Conservation (phyloP, 2,888 invertebrate genomes). For the Agrilus cyanescens region DNA sequence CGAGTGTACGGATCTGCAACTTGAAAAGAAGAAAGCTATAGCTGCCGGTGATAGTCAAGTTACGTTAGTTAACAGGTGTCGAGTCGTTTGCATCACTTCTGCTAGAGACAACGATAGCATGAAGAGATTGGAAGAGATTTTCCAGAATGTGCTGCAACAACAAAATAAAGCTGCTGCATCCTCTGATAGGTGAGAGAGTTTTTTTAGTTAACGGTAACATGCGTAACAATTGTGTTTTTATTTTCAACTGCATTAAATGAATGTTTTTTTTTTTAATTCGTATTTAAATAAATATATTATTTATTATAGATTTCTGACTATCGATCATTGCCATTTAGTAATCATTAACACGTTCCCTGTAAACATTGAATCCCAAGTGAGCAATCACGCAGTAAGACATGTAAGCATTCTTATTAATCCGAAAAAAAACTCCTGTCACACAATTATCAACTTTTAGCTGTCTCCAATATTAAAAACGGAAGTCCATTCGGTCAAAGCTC, state of each 20-base stretch:
- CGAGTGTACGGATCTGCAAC: constrained; percentile 68
- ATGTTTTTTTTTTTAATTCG: too few species aligned
- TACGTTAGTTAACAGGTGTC: constrained; percentile 46
- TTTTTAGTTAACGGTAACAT: constrained; percentile 6
- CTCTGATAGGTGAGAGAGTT: constrained; percentile 43
- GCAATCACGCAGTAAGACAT: constrained; percentile 56
- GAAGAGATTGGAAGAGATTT: constrained; percentile 76
- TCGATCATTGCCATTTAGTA: constrained; percentile 82
- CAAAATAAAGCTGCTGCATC: constrained; percentile 61
- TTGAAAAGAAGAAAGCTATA: constrained; percentile 39
- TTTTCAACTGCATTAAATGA: too few species aligned
- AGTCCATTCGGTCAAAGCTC: constrained; percentile 69
- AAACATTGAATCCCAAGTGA: constrained; percentile 65
- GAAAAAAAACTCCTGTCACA: background rate
- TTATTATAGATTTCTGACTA: constrained; percentile 51
- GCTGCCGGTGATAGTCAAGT: constrained; percentile 34
- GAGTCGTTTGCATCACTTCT: constrained; percentile 85
- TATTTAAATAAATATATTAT: constrained; percentile 5
- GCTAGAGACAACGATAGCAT: constrained; percentile 80
- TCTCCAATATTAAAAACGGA: constrained; percentile 64
- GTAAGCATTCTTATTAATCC: constrained; percentile 37
- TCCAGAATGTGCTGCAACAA: constrained; percentile 65
- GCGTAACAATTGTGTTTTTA: too few species aligned
- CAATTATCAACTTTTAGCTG: too few species aligned
- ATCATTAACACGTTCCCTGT: constrained; percentile 81